Conservation (phyloP, 2,888 invertebrate genomes). For the Deilephila porcellus region DNA sequence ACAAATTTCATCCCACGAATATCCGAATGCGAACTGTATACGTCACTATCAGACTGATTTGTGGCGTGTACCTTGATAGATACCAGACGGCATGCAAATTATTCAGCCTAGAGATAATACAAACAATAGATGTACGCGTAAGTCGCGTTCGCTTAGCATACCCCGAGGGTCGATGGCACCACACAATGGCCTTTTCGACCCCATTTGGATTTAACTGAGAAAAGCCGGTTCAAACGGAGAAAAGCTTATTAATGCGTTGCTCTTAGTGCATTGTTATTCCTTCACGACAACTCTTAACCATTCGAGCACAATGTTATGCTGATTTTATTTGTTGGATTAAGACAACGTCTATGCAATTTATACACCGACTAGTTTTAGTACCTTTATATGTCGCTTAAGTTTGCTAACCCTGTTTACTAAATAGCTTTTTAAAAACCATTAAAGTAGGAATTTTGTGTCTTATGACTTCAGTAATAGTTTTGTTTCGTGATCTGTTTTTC, state of each 20-base stretch:
- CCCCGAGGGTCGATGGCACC: conserved; percentile 51
- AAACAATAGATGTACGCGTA: conserved; percentile 48
- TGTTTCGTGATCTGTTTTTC: neutral
- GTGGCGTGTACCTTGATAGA: conserved; percentile 38
- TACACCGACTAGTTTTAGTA: neutral
- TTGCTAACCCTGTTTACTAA: neutral
- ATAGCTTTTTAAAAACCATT: neutral
- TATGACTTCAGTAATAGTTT: neutral
- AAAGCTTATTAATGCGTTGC: conserved; percentile 25
- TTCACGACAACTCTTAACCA: conserved; percentile 17
- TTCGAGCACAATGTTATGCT: conserved; percentile 14
- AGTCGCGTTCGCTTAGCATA: conserved; percentile 49
- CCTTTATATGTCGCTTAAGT: neutral
- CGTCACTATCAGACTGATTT: conserved; percentile 24
- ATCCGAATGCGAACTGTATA: neutral
- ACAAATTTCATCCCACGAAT: neutral
- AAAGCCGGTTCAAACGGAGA: conserved; percentile 26
- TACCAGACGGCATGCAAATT: conserved; percentile 41
- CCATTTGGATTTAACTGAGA: conserved; percentile 27
- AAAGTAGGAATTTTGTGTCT: neutral
- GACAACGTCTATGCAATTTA: neutral
- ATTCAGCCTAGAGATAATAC: conserved; percentile 43
- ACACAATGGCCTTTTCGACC: conserved; percentile 49
- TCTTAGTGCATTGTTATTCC: conserved; percentile 20
- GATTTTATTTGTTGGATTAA: conserved; percentile 1